phyloP scores from a whole-genome alignment of 2,888 invertebrate species.

The Mythimna lalbum region DNA sequence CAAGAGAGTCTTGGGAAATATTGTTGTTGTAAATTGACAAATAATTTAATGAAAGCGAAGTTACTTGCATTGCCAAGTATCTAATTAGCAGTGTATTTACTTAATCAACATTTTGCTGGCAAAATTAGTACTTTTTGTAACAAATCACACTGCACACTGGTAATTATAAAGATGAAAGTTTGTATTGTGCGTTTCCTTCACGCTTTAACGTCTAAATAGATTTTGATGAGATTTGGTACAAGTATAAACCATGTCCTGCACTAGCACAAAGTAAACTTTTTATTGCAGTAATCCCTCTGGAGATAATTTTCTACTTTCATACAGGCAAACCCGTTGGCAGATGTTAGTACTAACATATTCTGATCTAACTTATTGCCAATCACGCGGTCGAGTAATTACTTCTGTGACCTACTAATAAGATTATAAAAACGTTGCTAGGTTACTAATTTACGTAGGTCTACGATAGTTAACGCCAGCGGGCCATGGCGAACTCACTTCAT shows the following conservation, averaged over 20 bases:
- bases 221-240: no score
- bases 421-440: conserved; percentile 19
- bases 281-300: no score
- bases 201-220: no score
- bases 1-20: conserved; percentile 2
- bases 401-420: conserved; percentile 4
- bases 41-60: neutral
- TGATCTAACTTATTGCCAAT: neutral
- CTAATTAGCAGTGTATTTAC: neutral
- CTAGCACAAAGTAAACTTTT: no score
- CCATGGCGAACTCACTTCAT: conserved; percentile 43
- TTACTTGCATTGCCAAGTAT: neutral
- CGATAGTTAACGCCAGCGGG: conserved; percentile 12
- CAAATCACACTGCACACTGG: no score
- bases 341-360: neutral
- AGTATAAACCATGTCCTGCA: no score
- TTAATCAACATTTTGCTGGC: neutral
- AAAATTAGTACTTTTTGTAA: neutral
- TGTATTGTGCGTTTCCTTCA: no score
- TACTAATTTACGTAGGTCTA: conserved; percentile 8
- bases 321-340: no score
- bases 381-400: neutral
- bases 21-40: conserved; percentile 13
- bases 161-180: no score
- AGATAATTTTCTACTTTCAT: no score